phyloP scores from a whole-genome alignment of 2,888 invertebrate species.

The Nebria salina region DNA sequence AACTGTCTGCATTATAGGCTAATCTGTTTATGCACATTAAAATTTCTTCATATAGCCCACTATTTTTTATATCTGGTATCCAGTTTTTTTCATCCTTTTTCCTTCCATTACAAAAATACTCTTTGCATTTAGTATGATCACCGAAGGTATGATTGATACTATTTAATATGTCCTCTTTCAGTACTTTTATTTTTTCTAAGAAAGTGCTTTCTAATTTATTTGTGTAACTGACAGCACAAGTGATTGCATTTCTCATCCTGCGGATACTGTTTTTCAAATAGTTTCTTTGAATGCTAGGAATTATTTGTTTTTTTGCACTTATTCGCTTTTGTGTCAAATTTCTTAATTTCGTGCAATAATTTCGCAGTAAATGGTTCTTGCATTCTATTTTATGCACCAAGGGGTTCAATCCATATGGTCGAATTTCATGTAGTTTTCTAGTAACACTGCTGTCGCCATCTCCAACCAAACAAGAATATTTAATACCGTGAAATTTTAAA shows the following conservation, averaged over 20 bases:
- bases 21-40: conserved; percentile 22
- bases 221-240: conserved; percentile 4
- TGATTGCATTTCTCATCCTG: conserved; percentile 14
- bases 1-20: conserved; percentile 25
- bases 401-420: conserved; percentile 26
- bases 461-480: conserved; percentile 27
- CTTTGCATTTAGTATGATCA: conserved; percentile 10
- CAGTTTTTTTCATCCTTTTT: conserved; percentile 11
- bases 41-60: conserved; percentile 18
- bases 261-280: conserved; percentile 8
- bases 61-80: background rate
- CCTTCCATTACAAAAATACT: background rate
- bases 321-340: conserved; percentile 12
- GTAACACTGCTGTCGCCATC: conserved; percentile 39
- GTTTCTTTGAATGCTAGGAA: conserved; percentile 4
- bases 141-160: conserved; percentile 16
- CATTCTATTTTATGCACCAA: conserved; percentile 43
- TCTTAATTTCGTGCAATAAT: conserved; percentile 25
- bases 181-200: background rate
- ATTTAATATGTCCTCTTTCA: conserved; percentile 13
- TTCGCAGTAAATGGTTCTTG: conserved; percentile 35
- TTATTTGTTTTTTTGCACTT: conserved; percentile 9
- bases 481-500: conserved; percentile 21
- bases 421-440: conserved; percentile 15
- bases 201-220: background rate